Evolutionary conservation across 2,888 invertebrate genomes (phyloP).

Genomic region (Neria commutata): DNA sequence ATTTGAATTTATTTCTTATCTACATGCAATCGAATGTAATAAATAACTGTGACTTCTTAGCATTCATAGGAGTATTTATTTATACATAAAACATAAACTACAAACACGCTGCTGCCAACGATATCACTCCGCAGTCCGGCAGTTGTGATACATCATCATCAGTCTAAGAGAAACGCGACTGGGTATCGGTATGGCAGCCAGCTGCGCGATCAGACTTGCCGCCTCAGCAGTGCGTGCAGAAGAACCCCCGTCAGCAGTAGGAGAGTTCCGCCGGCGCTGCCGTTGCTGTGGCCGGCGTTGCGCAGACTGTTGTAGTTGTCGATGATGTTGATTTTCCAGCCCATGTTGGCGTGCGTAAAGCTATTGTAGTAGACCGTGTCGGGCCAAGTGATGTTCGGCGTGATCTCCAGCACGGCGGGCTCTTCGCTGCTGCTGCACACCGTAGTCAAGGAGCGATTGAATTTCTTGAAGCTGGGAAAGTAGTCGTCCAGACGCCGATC

Average conservation of each 20-base stretch:
- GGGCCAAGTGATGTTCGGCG: constrained; percentile 90
- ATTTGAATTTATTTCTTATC: too few species aligned
- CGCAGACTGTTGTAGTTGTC: constrained; percentile 66
- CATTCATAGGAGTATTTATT: too few species aligned
- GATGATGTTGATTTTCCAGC: constrained; percentile 90
- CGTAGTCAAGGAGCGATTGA: constrained; percentile 76
- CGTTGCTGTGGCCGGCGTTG: constrained; percentile 25
- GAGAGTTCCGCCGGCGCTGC: too few species aligned
- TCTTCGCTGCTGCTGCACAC: constrained; percentile 75
- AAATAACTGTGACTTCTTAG: too few species aligned
- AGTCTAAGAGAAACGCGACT: too few species aligned
- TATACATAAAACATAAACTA: too few species aligned
- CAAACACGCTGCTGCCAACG: too few species aligned
- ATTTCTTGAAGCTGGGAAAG: constrained; percentile 80
- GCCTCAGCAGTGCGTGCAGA: constrained; percentile 5
- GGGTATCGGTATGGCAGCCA: too few species aligned
- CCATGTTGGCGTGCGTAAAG: constrained; percentile 93
- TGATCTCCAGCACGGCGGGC: constrained; percentile 75
- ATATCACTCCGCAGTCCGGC: too few species aligned
- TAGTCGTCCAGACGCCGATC: constrained; percentile 82
- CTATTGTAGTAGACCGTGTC: constrained; percentile 93
- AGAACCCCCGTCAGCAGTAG: not conserved
- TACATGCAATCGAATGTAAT: too few species aligned
- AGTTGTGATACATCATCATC: too few species aligned
- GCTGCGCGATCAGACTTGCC: constrained; percentile 20